These are phyloP conservation scores for Plestiodon gilberti DNA, from an alignment of 2,113 vertebrate genomes.

Conservation along the genomic window DNA sequence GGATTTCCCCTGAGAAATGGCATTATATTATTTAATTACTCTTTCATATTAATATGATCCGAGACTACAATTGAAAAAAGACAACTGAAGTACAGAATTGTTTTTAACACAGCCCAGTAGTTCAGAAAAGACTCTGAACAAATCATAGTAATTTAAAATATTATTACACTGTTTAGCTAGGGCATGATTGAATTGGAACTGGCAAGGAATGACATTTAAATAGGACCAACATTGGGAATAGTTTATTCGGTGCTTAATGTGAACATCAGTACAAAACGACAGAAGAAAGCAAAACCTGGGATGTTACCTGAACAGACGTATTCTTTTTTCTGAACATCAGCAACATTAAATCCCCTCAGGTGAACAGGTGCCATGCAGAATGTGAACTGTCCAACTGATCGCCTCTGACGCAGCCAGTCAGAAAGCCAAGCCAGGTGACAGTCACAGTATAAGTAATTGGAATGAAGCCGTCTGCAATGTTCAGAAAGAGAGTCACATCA, in stretches of 20 bases:
- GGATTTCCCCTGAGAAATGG: conserved; percentile 49
- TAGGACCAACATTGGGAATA: not conserved
- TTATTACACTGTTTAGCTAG: conserved; percentile 11
- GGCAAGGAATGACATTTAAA: conserved; percentile 5
- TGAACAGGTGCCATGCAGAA: conserved; percentile 95
- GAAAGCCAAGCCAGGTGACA: conserved; percentile 98
- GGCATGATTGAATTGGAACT: not conserved
- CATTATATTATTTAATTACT: conserved; percentile 39
- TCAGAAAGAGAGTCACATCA: not conserved
- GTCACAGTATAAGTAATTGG: conserved; percentile 96
- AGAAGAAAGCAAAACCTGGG: not conserved
- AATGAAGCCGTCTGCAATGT: conserved; percentile 89
- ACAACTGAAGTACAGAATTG: conserved; percentile 39
- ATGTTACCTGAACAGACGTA: conserved; percentile 91
- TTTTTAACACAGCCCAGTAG: conserved; percentile 57
- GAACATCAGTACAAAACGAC: not conserved
- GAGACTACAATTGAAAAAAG: conserved; percentile 36
- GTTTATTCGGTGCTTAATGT: conserved; percentile 23
- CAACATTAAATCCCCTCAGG: conserved; percentile 94
- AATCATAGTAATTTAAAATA: conserved; percentile 45
- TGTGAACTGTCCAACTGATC: conserved; percentile 93
- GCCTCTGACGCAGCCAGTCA: conserved; percentile 93
- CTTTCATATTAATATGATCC: conserved; percentile 49
- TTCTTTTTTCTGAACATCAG: conserved; percentile 96
- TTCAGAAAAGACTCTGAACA: conserved; percentile 28